These are phyloP conservation scores for Eurytoma adleriae DNA, from an alignment of 2,888 invertebrate species.

Conservation along the genomic window DNA sequence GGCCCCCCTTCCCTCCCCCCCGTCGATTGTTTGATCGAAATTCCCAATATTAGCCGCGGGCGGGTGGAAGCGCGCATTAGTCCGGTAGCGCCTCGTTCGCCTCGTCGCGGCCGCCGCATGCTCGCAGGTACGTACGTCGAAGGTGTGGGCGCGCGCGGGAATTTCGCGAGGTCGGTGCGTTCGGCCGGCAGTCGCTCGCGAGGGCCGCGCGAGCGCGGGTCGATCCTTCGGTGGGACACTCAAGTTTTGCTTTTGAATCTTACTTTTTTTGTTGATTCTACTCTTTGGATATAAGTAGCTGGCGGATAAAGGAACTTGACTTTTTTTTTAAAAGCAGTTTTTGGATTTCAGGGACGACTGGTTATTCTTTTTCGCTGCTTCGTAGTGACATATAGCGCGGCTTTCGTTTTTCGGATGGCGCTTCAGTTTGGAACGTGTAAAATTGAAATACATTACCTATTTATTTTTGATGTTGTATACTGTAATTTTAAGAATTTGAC, in stretches of 20 bases:
- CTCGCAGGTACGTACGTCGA: no score
- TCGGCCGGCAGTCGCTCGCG: neutral
- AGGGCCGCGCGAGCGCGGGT: neutral
- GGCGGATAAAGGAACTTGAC: neutral
- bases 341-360: neutral
- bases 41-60: conserved; percentile 5
- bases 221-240: neutral
- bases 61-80: neutral
- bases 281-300: no score
- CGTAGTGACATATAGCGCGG: neutral
- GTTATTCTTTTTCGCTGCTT: neutral
- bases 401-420: neutral
- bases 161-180: neutral
- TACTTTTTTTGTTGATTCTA: no score
- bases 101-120: neutral
- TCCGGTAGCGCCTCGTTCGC: neutral
- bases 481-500: no score
- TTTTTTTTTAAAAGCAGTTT: neutral
- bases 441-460: no score
- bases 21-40: conserved; percentile 45
- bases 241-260: no score
- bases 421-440: neutral
- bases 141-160: neutral
- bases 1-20: neutral
- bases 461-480: no score